phyloP scores from a whole-genome alignment of 2,888 invertebrate genomes.

The Abscondita cerata region DNA sequence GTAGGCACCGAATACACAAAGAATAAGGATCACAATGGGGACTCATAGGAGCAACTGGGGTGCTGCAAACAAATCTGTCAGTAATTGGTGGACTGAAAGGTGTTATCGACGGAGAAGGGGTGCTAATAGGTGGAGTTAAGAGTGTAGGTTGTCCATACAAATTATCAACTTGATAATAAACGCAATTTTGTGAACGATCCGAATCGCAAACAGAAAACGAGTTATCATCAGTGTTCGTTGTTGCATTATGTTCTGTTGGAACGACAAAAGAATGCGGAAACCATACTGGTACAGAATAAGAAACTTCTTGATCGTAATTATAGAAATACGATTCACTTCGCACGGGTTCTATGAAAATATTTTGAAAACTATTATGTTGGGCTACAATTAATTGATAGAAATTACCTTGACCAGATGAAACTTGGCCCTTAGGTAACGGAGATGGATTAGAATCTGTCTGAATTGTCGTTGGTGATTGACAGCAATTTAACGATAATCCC shows the following conservation, averaged over 20 bases:
- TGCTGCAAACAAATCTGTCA: constrained; percentile 29
- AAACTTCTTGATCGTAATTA: constrained; percentile 2
- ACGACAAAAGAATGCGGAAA: constrained; percentile 5
- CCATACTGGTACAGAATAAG: constrained; percentile 15
- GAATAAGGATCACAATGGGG: constrained; percentile 41
- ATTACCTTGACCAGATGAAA: background rate
- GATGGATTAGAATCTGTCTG: background rate
- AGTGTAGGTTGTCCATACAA: constrained; percentile 9
- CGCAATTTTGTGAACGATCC: constrained; percentile 23
- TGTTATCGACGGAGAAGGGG: constrained; percentile 7
- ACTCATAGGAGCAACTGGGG: constrained; percentile 31
- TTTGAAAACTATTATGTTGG: background rate
- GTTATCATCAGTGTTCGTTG: background rate
- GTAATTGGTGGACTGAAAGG: constrained; percentile 4
- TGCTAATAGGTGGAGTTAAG: constrained; percentile 11
- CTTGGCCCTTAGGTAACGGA: background rate
- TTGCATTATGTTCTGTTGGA: constrained; percentile 3
- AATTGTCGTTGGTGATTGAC: background rate
- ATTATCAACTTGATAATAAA: constrained; percentile 23
- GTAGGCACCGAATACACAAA: constrained; percentile 32
- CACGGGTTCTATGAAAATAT: background rate
- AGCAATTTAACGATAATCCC: background rate
- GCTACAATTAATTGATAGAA: background rate
- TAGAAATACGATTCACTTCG: background rate
- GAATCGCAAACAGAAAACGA: constrained; percentile 10